Percentiles rank a stretch among this genome's conserved stretches.
Conservation (phyloP, 2,797 vertebrate genomes). For the Margarornis squamiger region DNA sequence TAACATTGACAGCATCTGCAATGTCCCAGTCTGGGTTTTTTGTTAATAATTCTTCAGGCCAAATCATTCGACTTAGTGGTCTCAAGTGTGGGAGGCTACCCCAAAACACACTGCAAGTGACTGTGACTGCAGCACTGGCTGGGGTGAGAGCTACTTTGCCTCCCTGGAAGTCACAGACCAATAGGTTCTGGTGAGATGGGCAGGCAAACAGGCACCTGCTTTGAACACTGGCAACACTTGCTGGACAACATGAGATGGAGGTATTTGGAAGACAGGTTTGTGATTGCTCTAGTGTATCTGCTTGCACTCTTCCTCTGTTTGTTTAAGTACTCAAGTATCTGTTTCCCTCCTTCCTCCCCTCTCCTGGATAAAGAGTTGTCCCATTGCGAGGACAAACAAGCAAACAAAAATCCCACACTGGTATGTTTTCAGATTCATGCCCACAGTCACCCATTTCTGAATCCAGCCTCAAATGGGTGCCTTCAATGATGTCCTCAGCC, state of each 20-base stretch:
- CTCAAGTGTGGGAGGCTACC: neutral
- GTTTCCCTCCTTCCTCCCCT: neutral
- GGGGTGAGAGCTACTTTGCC: neutral
- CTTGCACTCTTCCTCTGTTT: neutral
- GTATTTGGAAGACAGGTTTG: neutral
- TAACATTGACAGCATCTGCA: neutral
- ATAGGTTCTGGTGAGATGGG: neutral
- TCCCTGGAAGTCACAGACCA: neutral
- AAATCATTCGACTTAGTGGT: neutral
- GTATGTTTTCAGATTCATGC: neutral
- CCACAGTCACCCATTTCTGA: neutral
- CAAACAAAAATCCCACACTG: neutral
- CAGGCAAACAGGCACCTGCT: neutral
- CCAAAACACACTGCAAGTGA: neutral
- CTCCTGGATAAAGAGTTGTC: neutral
- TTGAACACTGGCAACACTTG: neutral
- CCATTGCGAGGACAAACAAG: neutral
- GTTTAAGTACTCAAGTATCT: neutral
- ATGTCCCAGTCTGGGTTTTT: neutral
- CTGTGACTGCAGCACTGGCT: neutral
- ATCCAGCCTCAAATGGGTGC: neutral
- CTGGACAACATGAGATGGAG: neutral
- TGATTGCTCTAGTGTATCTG: neutral
- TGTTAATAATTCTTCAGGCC: neutral
- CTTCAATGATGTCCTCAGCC: neutral